Evolutionary conservation across 2,888 invertebrate genomes (phyloP).

Genomic region (Helobdella robusta): DNA sequence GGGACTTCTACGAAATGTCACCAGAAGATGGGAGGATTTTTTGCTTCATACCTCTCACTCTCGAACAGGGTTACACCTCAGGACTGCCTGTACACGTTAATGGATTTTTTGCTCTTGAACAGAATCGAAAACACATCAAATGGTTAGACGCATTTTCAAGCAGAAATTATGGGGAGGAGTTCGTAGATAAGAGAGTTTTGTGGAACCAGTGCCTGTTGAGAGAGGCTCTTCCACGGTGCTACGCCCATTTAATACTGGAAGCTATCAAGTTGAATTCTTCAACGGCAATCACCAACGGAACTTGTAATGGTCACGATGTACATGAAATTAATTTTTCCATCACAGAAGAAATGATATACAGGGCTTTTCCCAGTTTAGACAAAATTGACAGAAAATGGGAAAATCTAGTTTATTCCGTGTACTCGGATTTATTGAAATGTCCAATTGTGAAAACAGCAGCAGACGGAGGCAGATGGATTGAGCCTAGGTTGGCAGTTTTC

Average conservation of each 20-base stretch:
- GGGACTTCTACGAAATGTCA: slow-evolving; percentile 16
- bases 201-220: slow-evolving; percentile 41
- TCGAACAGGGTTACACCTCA: slow-evolving; percentile 38
- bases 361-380: slow-evolving; percentile 23
- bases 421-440: slow-evolving; percentile 22
- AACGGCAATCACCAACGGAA: neutral
- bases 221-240: slow-evolving; percentile 42
- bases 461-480: slow-evolving; percentile 32
- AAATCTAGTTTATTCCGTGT: slow-evolving; percentile 13
- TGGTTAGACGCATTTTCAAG: slow-evolving; percentile 29
- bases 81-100: slow-evolving; percentile 45
- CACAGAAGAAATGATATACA: slow-evolving; percentile 22
- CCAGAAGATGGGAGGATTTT: slow-evolving; percentile 40
- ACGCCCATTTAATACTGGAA: slow-evolving; percentile 34
- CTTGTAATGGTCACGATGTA: neutral
- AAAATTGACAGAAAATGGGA: slow-evolving; percentile 25
- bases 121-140: slow-evolving; percentile 39
- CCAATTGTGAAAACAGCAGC: slow-evolving; percentile 27
- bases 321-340: neutral
- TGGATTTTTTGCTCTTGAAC: slow-evolving; percentile 44
- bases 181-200: slow-evolving; percentile 38
- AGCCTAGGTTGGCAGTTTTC: slow-evolving; percentile 31
- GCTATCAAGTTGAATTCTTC: slow-evolving; percentile 30
- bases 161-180: slow-evolving; percentile 31
- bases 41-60: slow-evolving; percentile 44